These are phyloP conservation scores for Folsomia candida DNA, from an alignment of 2,888 invertebrate species.

Conservation along the genomic window DNA sequence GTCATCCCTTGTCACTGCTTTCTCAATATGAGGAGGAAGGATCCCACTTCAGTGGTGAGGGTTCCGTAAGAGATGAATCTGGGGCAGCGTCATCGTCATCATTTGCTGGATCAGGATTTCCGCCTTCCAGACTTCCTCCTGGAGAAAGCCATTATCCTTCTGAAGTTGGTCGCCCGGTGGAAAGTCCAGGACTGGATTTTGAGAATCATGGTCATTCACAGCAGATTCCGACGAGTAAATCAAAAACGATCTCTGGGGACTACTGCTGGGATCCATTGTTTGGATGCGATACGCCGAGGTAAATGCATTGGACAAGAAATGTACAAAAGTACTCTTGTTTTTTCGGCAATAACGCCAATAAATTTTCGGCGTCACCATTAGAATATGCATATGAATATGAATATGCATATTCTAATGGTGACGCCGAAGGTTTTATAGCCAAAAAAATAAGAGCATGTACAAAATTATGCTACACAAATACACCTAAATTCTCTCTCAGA, in stretches of 20 bases:
- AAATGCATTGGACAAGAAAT: too few relatives aligned
- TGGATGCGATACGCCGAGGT: constrained; percentile 25
- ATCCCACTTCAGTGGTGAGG: neutral
- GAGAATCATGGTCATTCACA: neutral
- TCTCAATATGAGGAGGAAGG: neutral
- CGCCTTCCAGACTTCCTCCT: neutral
- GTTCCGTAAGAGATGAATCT: too few relatives aligned
- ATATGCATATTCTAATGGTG: too few relatives aligned
- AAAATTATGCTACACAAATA: too few relatives aligned
- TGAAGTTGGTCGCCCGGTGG: neutral
- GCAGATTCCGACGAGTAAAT: too few relatives aligned
- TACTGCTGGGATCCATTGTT: constrained; percentile 36
- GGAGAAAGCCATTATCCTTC: neutral
- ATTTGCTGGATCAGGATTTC: neutral
- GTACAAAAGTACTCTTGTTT: neutral
- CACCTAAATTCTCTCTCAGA: constrained; percentile 15
- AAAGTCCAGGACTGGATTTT: neutral
- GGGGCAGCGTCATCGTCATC: too few relatives aligned
- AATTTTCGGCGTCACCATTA: neutral
- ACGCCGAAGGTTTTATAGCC: too few relatives aligned
- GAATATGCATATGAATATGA: too few relatives aligned
- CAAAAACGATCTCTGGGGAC: constrained; percentile 34
- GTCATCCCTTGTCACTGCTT: neutral
- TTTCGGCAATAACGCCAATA: neutral
- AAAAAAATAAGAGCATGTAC: too few relatives aligned